Evolutionary conservation across 2,113 vertebrate species (phyloP).

Genomic region (Dasyprocta punctata): DNA sequence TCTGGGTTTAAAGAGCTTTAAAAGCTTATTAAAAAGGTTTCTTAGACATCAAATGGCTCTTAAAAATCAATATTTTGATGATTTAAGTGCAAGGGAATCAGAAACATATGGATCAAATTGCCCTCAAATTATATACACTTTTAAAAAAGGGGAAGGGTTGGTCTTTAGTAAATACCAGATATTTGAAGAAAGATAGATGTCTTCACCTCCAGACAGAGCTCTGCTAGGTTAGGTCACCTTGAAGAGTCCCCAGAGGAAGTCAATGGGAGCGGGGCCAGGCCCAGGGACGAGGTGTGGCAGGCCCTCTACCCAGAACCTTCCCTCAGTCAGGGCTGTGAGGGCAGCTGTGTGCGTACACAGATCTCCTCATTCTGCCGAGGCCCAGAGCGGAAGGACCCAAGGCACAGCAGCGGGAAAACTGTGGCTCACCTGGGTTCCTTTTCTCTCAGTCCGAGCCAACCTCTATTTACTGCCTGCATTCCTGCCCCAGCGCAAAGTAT

Average conservation of each 20-base stretch:
- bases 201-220: constrained; percentile 50
- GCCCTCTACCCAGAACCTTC: neutral
- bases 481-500: neutral
- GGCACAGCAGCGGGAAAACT: neutral
- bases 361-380: neutral
- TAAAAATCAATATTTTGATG: constrained; percentile 84
- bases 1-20: constrained; percentile 80
- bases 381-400: neutral
- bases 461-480: accelerated
- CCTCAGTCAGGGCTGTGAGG: neutral
- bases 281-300: neutral
- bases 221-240: constrained; percentile 61
- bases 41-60: constrained; percentile 82
- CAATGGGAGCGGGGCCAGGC: neutral
- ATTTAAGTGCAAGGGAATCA: constrained; percentile 81
- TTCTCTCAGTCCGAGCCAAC: neutral
- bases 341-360: accelerated
- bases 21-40: constrained; percentile 82
- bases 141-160: constrained; percentile 27
- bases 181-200: constrained; percentile 78
- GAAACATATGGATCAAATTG: constrained; percentile 82
- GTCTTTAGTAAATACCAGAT: constrained; percentile 74
- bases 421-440: accelerated
- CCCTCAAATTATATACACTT: constrained; percentile 77
- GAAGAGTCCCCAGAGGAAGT: neutral